phyloP scores from a whole-genome alignment of 1,140 invertebrate species.

The honey bee (Apis mellifera) region DNA sequence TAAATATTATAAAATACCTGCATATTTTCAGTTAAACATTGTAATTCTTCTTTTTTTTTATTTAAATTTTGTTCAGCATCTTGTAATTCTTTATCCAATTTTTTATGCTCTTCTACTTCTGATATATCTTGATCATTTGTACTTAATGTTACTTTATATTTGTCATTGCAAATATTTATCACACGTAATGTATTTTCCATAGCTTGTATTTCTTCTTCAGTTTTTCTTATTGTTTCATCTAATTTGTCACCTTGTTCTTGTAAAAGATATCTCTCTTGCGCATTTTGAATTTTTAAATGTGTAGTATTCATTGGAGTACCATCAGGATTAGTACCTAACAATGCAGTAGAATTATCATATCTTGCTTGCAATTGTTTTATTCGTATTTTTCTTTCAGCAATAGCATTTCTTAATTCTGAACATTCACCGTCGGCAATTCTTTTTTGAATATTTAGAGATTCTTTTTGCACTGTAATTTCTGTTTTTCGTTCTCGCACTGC shows the following conservation, averaged over 20 bases:
- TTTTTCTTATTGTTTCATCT: slow-evolving; percentile 85
- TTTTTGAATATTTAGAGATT: slow-evolving; percentile 83
- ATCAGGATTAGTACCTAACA: slow-evolving; percentile 79
- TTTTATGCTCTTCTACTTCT: slow-evolving; percentile 80
- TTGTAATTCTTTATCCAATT: slow-evolving; percentile 81
- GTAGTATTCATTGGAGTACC: slow-evolving; percentile 84
- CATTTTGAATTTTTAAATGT: slow-evolving; percentile 86
- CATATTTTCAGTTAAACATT: slow-evolving; percentile 56
- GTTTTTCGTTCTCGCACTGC: slow-evolving; percentile 84
- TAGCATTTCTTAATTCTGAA: slow-evolving; percentile 81
- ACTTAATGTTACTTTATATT: slow-evolving; percentile 83
- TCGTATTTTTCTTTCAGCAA: slow-evolving; percentile 82
- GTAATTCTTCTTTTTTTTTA: slow-evolving; percentile 55
- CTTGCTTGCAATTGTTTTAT: slow-evolving; percentile 84
- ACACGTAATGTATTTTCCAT: slow-evolving; percentile 88
- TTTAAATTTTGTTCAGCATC: slow-evolving; percentile 66
- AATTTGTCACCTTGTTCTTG: slow-evolving; percentile 87
- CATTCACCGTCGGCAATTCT: slow-evolving; percentile 83
- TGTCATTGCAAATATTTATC: slow-evolving; percentile 85
- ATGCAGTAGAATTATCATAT: slow-evolving; percentile 68
- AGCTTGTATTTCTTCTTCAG: slow-evolving; percentile 87
- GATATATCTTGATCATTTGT: slow-evolving; percentile 80
- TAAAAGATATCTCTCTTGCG: slow-evolving; percentile 86
- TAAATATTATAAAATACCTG: slow-evolving; percentile 57
- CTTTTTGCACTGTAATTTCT: slow-evolving; percentile 84